Evolutionary conservation across 2,113 vertebrate genomes (phyloP).

Genomic region (Rana temporaria): DNA sequence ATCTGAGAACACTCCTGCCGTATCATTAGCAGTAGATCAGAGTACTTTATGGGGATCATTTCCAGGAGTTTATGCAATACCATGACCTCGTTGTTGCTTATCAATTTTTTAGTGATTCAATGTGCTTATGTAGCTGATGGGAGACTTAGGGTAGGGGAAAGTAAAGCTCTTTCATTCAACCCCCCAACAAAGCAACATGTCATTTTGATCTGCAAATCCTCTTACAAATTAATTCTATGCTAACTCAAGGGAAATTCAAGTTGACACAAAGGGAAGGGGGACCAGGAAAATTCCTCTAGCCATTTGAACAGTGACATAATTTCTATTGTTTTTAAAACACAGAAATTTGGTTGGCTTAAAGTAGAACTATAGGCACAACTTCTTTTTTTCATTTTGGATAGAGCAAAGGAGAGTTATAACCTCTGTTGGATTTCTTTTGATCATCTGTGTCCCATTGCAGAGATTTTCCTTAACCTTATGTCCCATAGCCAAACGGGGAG

Average conservation of each 20-base stretch:
- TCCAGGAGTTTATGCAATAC: slow-evolving; percentile 35
- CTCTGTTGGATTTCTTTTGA: too few relatives aligned
- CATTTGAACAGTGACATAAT: too few relatives aligned
- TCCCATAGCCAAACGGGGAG: too few relatives aligned
- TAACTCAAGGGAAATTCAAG: slow-evolving; percentile 14
- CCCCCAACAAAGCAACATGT: slow-evolving; percentile 24
- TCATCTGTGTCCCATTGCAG: too few relatives aligned
- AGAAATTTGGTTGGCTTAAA: too few relatives aligned
- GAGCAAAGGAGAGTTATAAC: too few relatives aligned
- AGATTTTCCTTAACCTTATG: too few relatives aligned
- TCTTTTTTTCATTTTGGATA: too few relatives aligned
- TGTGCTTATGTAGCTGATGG: slow-evolving; percentile 26
- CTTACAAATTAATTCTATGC: slow-evolving; percentile 30
- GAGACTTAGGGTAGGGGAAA: slow-evolving; percentile 18
- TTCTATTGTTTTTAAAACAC: too few relatives aligned
- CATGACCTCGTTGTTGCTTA: slow-evolving; percentile 41
- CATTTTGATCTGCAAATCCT: slow-evolving; percentile 48
- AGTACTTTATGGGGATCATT: not conserved
- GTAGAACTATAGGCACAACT: too few relatives aligned
- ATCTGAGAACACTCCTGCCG: not conserved
- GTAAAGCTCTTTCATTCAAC: slow-evolving; percentile 18
- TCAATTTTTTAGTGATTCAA: slow-evolving; percentile 41
- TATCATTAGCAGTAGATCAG: slow-evolving; percentile 35
- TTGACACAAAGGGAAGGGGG: slow-evolving; percentile 11
- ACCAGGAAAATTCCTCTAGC: not conserved